Conservation (phyloP, 2,797 vertebrate genomes). For the Manis pentadactyla region DNA sequence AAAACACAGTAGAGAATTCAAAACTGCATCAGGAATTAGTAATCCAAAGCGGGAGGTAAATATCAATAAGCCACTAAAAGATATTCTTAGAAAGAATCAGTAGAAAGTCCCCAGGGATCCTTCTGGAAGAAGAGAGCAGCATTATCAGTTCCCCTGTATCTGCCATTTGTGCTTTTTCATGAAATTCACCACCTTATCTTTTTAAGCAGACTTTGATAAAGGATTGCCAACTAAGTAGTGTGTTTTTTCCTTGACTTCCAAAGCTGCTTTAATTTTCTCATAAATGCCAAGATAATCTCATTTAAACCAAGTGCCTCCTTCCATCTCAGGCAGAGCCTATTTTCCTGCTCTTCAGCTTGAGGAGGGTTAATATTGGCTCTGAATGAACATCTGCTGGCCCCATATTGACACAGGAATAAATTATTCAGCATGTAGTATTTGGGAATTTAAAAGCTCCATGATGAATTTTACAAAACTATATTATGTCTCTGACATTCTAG, state of each 20-base stretch:
- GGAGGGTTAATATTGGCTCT: slow-evolving; percentile 72
- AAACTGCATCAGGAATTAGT: slow-evolving; percentile 43
- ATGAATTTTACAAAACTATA: slow-evolving; percentile 84
- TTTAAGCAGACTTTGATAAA: slow-evolving; percentile 71
- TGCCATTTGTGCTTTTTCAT: slow-evolving; percentile 48
- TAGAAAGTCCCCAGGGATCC: slow-evolving; percentile 6
- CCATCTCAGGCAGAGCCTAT: slow-evolving; percentile 25
- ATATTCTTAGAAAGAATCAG: slow-evolving; percentile 13
- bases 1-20: slow-evolving; percentile 4
- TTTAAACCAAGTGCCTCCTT: slow-evolving; percentile 64
- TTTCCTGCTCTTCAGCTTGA: slow-evolving; percentile 56
- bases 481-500: slow-evolving; percentile 82
- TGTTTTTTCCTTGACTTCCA: slow-evolving; percentile 67
- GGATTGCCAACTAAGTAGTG: slow-evolving; percentile 64
- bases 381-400: slow-evolving; percentile 85
- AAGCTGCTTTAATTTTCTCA: slow-evolving; percentile 76
- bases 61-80: slow-evolving; percentile 44
- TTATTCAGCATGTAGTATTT: slow-evolving; percentile 87
- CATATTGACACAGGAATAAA: slow-evolving; percentile 85
- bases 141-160: slow-evolving; percentile 34
- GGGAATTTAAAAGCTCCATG: slow-evolving; percentile 82
- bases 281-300: slow-evolving; percentile 73
- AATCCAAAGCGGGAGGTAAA: slow-evolving; percentile 29
- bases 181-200: slow-evolving; percentile 61
- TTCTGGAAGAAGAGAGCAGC: slow-evolving; percentile 48